These are phyloP conservation scores for Apostichopus leukothele DNA, from an alignment of 53 echinoderm and acorn worm species.

Conservation along the genomic window DNA sequence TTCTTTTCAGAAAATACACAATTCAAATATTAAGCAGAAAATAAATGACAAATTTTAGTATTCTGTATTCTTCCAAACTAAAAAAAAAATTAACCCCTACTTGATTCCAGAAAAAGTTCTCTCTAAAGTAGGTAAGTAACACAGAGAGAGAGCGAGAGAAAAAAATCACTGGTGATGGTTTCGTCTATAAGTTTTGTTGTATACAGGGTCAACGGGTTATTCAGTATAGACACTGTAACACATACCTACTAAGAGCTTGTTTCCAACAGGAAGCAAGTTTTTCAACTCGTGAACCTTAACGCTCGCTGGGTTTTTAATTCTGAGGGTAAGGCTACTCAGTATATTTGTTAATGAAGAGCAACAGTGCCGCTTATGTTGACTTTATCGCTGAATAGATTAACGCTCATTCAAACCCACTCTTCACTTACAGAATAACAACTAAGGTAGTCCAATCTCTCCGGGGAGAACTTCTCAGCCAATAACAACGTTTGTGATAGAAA, in stretches of 20 bases:
- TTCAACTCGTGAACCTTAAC: slow-evolving; percentile 1
- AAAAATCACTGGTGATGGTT: no score
- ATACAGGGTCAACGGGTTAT: no score
- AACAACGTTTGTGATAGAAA: slow-evolving; percentile 44
- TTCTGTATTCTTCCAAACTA: no score
- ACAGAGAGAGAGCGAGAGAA: no score
- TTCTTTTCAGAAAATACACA: no score
- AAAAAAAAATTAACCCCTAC: no score
- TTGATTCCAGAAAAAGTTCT: no score
- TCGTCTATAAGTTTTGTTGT: background rate
- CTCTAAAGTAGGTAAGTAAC: no score
- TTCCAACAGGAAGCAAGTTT: background rate
- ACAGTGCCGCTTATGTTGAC: slow-evolving; percentile 46
- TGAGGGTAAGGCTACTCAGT: slow-evolving; percentile 7
- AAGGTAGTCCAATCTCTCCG: slow-evolving; percentile 33
- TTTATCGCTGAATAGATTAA: slow-evolving; percentile 43
- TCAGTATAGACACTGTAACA: background rate
- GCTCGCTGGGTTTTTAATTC: slow-evolving; percentile 11
- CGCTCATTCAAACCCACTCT: slow-evolving; percentile 18
- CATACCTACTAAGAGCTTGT: background rate
- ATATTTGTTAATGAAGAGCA: slow-evolving; percentile 42
- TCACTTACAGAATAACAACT: slow-evolving; percentile 43
- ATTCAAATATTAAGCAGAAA: no score
- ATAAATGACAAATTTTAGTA: no score
- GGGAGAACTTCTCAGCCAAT: slow-evolving; percentile 55